These are phyloP conservation scores for Phymanthus crucifer DNA, from an alignment of 92 coral and sea anemone genomes.

Conservation along the genomic window DNA sequence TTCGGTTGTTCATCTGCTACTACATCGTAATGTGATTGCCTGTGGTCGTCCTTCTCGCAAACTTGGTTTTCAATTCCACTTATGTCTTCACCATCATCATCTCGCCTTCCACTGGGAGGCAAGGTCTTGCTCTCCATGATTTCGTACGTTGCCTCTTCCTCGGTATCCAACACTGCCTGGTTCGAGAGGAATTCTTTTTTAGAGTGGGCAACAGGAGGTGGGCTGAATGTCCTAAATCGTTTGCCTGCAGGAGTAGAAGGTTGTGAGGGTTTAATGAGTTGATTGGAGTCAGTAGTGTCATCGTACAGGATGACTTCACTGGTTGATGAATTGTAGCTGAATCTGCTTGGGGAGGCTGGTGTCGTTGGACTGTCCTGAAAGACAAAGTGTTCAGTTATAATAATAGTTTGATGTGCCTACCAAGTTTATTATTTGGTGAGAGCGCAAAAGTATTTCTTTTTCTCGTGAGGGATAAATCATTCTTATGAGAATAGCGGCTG, in stretches of 20 bases:
- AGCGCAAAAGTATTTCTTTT: too few species aligned
- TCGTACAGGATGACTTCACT: constrained; percentile 7
- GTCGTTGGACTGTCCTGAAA: constrained; percentile 12
- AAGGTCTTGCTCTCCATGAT: constrained; percentile 11
- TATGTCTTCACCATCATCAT: background rate
- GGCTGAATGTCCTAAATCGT: background rate
- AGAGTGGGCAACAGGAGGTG: background rate
- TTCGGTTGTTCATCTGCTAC: constrained; percentile 4
- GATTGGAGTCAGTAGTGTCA: constrained; percentile 7
- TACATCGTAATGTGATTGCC: constrained; percentile 12
- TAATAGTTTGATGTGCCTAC: too few species aligned
- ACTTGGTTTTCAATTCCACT: constrained; percentile 25
- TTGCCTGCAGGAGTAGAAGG: background rate
- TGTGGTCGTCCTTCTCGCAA: constrained; percentile 14
- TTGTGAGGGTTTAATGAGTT: constrained; percentile 3
- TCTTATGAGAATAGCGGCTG: too few species aligned
- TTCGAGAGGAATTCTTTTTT: background rate
- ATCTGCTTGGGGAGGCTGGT: background rate
- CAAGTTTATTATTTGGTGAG: too few species aligned
- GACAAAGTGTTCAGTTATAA: background rate
- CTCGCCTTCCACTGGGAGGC: background rate
- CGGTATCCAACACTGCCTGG: constrained; percentile 12
- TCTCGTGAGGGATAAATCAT: too few species aligned
- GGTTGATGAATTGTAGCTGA: background rate
- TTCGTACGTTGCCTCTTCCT: constrained; percentile 18